Evolutionary conservation across 2,888 invertebrate genomes (phyloP).

Genomic region (Phortica magna): DNA sequence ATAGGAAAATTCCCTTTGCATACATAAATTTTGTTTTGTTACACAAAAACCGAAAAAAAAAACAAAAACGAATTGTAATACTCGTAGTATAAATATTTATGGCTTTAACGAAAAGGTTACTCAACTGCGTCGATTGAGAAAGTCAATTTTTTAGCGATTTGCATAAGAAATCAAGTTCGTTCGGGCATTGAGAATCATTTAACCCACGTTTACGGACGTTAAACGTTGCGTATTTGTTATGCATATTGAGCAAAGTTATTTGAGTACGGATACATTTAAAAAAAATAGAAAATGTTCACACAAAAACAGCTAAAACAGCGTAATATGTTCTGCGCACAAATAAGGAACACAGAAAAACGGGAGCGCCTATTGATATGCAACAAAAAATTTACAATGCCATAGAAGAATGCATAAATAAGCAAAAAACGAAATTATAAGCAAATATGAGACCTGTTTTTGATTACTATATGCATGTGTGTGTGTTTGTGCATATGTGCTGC

Average conservation of each 20-base stretch:
- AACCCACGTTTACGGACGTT: background rate
- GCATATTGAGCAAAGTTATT: background rate
- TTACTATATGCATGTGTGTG: background rate
- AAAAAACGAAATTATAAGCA: background rate
- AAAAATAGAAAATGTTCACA: too few relatives aligned
- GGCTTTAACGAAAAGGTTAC: background rate
- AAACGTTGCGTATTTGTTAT: background rate
- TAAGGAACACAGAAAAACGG: background rate
- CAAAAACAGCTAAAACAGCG: background rate
- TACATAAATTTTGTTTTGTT: slow-evolving; percentile 14
- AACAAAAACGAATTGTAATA: background rate
- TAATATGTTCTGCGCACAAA: background rate
- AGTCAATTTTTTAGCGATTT: background rate
- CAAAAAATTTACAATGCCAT: background rate
- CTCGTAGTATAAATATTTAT: background rate
- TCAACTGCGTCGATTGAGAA: background rate
- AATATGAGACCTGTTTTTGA: background rate
- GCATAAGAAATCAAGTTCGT: background rate
- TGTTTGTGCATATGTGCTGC: background rate
- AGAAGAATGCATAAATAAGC: background rate
- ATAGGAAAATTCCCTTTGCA: background rate
- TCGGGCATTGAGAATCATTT: too few relatives aligned
- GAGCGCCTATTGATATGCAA: slow-evolving; percentile 19
- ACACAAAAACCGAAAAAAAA: too few relatives aligned
- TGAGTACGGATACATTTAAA: too few relatives aligned